Conservation (phyloP, 2,797 vertebrate species). For the Brachymystax lenok region DNA sequence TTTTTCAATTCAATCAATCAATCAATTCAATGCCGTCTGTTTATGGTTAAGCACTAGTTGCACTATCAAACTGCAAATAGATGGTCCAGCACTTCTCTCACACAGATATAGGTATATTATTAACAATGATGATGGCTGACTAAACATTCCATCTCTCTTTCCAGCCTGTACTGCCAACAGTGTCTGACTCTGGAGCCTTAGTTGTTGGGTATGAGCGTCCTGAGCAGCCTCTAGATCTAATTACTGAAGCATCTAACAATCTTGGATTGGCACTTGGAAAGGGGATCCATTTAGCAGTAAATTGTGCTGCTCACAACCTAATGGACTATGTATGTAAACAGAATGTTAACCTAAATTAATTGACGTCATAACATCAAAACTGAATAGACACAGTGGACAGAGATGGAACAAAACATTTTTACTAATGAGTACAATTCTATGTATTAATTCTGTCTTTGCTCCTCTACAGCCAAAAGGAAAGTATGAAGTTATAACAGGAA, state of each 20-base stretch:
- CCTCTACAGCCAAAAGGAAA: conserved; percentile 81
- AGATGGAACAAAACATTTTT: not conserved
- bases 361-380: not conserved
- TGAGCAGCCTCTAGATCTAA: conserved; percentile 83
- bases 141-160: not conserved
- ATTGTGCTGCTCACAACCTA: conserved; percentile 84
- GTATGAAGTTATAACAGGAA: conserved; percentile 83
- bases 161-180: conserved; percentile 51
- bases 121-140: not conserved
- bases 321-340: conserved; percentile 87
- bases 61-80: conserved; percentile 2
- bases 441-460: not conserved
- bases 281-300: conserved; percentile 81
- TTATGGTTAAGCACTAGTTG: not conserved
- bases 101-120: not conserved
- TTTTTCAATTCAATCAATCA: not conserved
- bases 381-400: not conserved
- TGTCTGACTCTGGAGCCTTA: conserved; percentile 76
- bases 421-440: not conserved
- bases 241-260: conserved; percentile 77
- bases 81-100: not conserved
- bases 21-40: not conserved
- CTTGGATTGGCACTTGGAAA: conserved; percentile 77
- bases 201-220: conserved; percentile 72
- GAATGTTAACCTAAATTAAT: not conserved